Evolutionary conservation across 2,888 invertebrate species (phyloP).

Genomic region (Kuschelorhynchus macadamiae): DNA sequence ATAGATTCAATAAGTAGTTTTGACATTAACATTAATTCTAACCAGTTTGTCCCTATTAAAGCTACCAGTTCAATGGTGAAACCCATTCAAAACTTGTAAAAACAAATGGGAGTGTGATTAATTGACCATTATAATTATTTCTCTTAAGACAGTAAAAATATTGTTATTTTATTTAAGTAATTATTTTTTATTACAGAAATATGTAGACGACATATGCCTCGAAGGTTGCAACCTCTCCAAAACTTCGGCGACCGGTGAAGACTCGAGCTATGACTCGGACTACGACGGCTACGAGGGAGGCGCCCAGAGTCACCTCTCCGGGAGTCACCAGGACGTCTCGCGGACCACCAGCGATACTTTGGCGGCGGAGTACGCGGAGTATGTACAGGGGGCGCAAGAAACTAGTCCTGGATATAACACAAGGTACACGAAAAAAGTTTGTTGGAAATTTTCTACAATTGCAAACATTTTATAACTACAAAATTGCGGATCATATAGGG

Average conservation of each 20-base stretch:
- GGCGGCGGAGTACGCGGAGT: constrained; percentile 88
- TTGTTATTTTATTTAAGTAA: too few species aligned
- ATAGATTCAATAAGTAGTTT: too few species aligned
- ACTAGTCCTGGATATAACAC: constrained; percentile 66
- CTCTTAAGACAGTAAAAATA: too few species aligned
- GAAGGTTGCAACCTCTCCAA: constrained; percentile 71
- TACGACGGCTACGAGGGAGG: constrained; percentile 71
- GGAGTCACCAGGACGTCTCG: constrained; percentile 81
- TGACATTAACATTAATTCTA: too few species aligned
- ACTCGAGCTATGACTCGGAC: constrained; percentile 91
- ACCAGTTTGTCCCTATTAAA: too few species aligned
- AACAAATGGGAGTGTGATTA: too few species aligned
- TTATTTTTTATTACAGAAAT: constrained; percentile 73
- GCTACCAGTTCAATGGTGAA: too few species aligned
- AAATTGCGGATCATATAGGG: too few species aligned
- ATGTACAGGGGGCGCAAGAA: constrained; percentile 73
- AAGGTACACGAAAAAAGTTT: constrained; percentile 58
- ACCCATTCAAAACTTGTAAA: too few species aligned
- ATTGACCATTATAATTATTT: too few species aligned
- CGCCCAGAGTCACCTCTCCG: constrained; percentile 64
- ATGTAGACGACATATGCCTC: constrained; percentile 77
- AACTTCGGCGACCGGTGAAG: constrained; percentile 73
- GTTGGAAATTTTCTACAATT: too few species aligned
- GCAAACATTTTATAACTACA: too few species aligned
- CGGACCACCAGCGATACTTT: constrained; percentile 88